Percentiles rank a stretch among this genome's conserved stretches.
These are phyloP conservation scores for Caenorhabditis zanzibari DNA, from an alignment of 2,888 invertebrate genomes.

Conservation along the genomic window DNA sequence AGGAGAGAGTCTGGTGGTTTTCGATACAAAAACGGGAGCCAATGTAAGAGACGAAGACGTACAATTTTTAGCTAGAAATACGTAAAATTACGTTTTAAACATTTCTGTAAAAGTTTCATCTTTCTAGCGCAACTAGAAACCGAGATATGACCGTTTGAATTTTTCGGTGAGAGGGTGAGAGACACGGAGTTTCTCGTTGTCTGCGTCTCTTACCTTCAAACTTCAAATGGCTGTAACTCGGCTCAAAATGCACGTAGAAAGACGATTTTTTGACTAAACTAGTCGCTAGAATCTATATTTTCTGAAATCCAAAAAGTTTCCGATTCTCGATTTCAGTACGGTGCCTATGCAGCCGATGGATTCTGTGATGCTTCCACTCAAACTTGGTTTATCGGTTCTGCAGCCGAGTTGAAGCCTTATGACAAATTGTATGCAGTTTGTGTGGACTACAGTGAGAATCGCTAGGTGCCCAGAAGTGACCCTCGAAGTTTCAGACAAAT, in stretches of 20 bases:
- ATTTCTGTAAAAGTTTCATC: no score
- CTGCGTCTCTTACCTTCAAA: no score
- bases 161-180: no score
- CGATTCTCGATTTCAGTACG: background rate
- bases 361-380: constrained; percentile 1
- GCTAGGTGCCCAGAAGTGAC: no score
- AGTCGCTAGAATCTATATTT: no score
- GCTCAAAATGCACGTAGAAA: no score
- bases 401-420: background rate
- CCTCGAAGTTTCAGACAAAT: background rate
- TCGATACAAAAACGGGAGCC: background rate
- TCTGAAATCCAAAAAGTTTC: background rate
- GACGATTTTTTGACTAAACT: no score
- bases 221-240: no score
- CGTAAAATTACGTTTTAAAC: background rate
- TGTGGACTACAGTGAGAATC: constrained; percentile 6
- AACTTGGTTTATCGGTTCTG: background rate
- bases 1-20: background rate
- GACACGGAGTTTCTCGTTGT: no score
- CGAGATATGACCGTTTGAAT: no score
- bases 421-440: background rate
- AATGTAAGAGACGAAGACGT: background rate
- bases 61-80: background rate
- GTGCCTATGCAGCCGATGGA: background rate
- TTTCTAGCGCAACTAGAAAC: no score